Conservation (phyloP, 35 echinoderm and acorn worm genomes). For the Chiridota heheva region DNA sequence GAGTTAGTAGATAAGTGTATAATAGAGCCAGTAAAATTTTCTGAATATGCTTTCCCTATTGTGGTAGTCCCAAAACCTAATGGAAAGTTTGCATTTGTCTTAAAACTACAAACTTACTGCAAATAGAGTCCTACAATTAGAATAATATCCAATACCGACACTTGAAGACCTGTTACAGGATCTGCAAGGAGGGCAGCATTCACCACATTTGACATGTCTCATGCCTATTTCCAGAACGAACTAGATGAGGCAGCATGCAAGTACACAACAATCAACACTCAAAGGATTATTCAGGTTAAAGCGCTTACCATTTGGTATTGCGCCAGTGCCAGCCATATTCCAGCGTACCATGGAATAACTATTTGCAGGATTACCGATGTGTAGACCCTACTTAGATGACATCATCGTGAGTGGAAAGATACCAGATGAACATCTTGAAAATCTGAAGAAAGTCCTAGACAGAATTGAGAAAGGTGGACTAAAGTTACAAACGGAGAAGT, state of each 20-base stretch:
- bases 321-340: conserved; percentile 49
- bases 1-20: conserved; percentile 37
- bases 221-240: conserved; percentile 64
- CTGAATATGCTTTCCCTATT: conserved; percentile 47
- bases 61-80: conserved; percentile 48
- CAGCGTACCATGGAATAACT: conserved; percentile 54
- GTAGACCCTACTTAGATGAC: conserved; percentile 57
- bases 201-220: conserved; percentile 55
- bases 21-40: conserved; percentile 45
- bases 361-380: conserved; percentile 37
- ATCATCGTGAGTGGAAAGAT: conserved; percentile 42
- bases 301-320: conserved; percentile 67
- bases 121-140: conserved; percentile 47
- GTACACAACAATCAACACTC: conserved; percentile 67
- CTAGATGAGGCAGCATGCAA: conserved; percentile 50
- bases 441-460: conserved; percentile 41
- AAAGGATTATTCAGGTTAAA: conserved; percentile 62
- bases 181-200: conserved; percentile 47
- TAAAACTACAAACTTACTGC: conserved; percentile 67
- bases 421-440: conserved; percentile 37
- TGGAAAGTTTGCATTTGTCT: conserved; percentile 31
- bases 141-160: conserved; percentile 61
- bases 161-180: conserved; percentile 54
- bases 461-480: conserved; percentile 35
- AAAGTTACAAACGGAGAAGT: conserved; percentile 48